Conservation (phyloP, 2,888 invertebrate species). For the Cosmia trapezina region DNA sequence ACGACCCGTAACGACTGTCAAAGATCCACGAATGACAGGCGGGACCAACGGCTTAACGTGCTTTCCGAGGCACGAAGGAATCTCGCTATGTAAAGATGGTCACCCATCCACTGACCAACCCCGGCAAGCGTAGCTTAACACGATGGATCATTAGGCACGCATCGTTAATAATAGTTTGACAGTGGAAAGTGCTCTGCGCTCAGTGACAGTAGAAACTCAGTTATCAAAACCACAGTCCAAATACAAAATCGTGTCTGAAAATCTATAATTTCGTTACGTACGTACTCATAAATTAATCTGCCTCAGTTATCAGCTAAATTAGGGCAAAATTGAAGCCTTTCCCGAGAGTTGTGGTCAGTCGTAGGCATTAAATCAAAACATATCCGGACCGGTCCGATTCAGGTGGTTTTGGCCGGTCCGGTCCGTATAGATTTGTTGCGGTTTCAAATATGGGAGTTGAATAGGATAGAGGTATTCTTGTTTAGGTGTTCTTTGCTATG, state of each 20-base stretch:
- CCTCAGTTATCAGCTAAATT: conserved; percentile 60
- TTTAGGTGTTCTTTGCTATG: not conserved
- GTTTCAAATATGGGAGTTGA: conserved; percentile 38
- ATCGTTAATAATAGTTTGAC: too few relatives aligned
- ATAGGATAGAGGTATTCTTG: conserved; percentile 13
- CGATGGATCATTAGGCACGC: too few relatives aligned
- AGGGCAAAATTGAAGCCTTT: conserved; percentile 55
- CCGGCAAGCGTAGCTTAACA: too few relatives aligned
- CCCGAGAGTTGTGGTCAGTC: conserved; percentile 56
- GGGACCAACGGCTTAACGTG: too few relatives aligned
- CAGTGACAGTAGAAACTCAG: too few relatives aligned
- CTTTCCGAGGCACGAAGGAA: too few relatives aligned
- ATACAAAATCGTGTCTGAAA: conserved; percentile 24
- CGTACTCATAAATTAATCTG: conserved; percentile 57
- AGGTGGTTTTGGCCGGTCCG: conserved; percentile 43
- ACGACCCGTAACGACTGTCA: too few relatives aligned
- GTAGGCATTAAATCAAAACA: conserved; percentile 63
- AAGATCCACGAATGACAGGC: too few relatives aligned
- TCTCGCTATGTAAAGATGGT: too few relatives aligned
- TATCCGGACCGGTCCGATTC: conserved; percentile 47
- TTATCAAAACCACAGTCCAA: conserved; percentile 22
- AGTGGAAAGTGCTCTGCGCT: too few relatives aligned
- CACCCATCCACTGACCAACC: too few relatives aligned
- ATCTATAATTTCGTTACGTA: conserved; percentile 52
- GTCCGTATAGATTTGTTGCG: conserved; percentile 39